phyloP scores from a whole-genome alignment of 2,888 invertebrate species.

The Apoda limacodes region DNA sequence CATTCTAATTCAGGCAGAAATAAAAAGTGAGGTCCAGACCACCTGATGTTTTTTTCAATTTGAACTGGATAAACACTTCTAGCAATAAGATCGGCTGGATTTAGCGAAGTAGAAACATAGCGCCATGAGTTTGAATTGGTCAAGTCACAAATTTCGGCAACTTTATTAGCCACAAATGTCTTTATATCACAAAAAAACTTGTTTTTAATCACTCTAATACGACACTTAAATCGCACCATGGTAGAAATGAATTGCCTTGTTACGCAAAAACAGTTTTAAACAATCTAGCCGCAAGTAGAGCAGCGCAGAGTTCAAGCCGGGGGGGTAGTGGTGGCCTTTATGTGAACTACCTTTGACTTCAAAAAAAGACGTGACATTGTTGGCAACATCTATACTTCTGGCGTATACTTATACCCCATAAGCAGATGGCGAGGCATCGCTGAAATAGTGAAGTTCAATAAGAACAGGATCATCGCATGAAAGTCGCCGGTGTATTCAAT shows the following conservation, averaged over 20 bases:
- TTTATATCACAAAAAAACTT: slow-evolving; percentile 6
- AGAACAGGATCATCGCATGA: too few species aligned
- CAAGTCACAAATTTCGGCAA: too few species aligned
- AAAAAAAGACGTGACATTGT: slow-evolving; percentile 5
- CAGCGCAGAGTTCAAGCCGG: slow-evolving; percentile 3
- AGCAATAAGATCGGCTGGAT: slow-evolving; percentile 9
- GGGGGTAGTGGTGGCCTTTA: slow-evolving; percentile 6
- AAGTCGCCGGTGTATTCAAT: too few species aligned
- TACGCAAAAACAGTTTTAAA: slow-evolving; percentile 3
- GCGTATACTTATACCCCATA: slow-evolving; percentile 1
- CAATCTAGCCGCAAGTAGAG: slow-evolving; percentile 4
- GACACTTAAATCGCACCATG: slow-evolving; percentile 14
- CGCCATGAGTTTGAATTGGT: too few species aligned
- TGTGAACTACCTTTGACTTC: slow-evolving; percentile 7
- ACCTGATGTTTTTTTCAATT: slow-evolving; percentile 2
- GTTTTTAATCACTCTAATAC: slow-evolving; percentile 10
- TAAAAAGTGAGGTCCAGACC: slow-evolving; percentile 2
- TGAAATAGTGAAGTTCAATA: slow-evolving; percentile 3
- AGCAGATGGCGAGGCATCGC: slow-evolving; percentile 4
- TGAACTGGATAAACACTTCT: slow-evolving; percentile 1
- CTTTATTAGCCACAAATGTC: slow-evolving; percentile 12
- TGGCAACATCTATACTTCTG: background rate
- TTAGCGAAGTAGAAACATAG: slow-evolving; percentile 10
- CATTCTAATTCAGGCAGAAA: too few species aligned
- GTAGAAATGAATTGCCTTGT: background rate